Evolutionary conservation across 2,113 vertebrate species (phyloP).

Genomic region (Carassius gibelio): DNA sequence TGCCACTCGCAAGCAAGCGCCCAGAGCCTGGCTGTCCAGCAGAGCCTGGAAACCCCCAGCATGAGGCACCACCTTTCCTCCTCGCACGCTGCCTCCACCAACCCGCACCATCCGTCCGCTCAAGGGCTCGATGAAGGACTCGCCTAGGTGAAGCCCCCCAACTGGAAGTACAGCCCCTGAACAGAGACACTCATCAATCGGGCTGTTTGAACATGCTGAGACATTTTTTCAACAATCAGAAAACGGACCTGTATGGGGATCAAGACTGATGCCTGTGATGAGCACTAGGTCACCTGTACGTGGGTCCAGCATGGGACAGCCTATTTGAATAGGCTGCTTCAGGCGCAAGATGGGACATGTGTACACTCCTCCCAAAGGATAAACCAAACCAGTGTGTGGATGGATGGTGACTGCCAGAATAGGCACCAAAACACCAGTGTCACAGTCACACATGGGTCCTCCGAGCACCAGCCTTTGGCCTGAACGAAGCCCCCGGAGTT

Average conservation of each 20-base stretch:
- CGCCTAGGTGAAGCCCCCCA: conserved; percentile 80
- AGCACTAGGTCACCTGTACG: conserved; percentile 76
- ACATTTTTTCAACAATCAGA: background rate
- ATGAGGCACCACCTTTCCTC: conserved; percentile 71
- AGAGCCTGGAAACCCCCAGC: conserved; percentile 77
- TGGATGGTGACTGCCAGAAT: conserved; percentile 86
- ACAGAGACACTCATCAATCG: background rate
- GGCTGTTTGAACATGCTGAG: background rate
- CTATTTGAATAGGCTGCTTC: conserved; percentile 80
- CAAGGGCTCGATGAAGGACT: conserved; percentile 82
- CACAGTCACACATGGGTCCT: conserved; percentile 81
- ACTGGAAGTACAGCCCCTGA: conserved; percentile 83
- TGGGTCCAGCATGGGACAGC: conserved; percentile 80
- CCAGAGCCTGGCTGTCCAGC: conserved; percentile 74
- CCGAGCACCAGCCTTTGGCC: conserved; percentile 75
- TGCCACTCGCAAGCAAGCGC: conserved; percentile 35
- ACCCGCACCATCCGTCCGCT: conserved; percentile 75
- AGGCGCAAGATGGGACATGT: conserved; percentile 81
- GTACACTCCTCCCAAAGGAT: conserved; percentile 81
- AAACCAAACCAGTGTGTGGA: conserved; percentile 78
- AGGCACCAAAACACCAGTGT: conserved; percentile 82
- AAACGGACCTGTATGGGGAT: conserved; percentile 75
- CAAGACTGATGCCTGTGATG: conserved; percentile 79
- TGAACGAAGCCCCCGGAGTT: conserved; percentile 72
- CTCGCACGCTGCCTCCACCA: conserved; percentile 71